phyloP scores from a whole-genome alignment of 30 jellyfish, hydroid and myxozoan species.

The Aurelia aurita complex sp. Pacific region DNA sequence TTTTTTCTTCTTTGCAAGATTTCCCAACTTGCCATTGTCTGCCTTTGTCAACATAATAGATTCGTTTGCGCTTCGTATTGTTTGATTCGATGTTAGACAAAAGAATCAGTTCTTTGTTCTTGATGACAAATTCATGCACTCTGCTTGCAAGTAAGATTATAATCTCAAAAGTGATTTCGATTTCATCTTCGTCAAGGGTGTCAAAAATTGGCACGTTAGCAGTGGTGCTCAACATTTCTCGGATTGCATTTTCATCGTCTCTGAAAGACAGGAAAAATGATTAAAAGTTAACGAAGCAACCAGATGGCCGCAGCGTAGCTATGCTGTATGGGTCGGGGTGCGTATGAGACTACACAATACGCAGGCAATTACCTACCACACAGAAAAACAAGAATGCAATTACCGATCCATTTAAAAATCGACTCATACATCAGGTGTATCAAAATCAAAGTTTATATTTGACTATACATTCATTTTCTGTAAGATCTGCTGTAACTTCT shows the following conservation, averaged over 20 bases:
- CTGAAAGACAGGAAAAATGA: neutral
- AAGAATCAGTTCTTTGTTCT: constrained; percentile 19
- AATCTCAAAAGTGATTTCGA: constrained; percentile 24
- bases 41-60: constrained; percentile 39
- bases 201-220: constrained; percentile 22
- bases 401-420: too few species aligned
- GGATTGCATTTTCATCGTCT: neutral
- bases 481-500: too few species aligned
- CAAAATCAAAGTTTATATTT: too few species aligned
- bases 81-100: constrained; percentile 7
- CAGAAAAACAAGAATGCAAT: too few species aligned
- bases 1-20: neutral
- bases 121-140: constrained; percentile 9
- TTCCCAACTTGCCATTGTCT: constrained; percentile 41
- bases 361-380: too few species aligned
- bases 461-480: too few species aligned
- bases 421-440: too few species aligned
- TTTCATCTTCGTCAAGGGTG: constrained; percentile 14
- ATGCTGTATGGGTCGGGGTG: too few species aligned
- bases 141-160: neutral
- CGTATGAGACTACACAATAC: too few species aligned
- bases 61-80: constrained; percentile 2
- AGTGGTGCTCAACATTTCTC: constrained; percentile 1
- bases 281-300: neutral
- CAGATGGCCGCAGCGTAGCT: too few species aligned